A percentile compares a stretch with the other conserved stretches of the same genome.
phyloP scores from a whole-genome alignment of 1,140 invertebrate species.

The Cyclina sinensis region DNA sequence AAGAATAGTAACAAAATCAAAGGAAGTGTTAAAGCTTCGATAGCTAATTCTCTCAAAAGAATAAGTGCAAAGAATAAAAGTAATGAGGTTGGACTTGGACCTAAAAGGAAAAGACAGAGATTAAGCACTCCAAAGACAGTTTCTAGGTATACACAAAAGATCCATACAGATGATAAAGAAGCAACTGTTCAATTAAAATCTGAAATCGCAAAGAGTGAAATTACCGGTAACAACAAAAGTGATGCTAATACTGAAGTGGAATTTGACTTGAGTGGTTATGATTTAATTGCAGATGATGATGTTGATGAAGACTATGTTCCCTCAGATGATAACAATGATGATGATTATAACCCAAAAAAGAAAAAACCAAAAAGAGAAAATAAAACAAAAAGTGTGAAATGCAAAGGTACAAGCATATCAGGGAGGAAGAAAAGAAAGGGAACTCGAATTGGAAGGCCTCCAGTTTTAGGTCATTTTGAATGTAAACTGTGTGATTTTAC shows the following conservation, averaged over 20 bases:
- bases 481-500: conserved; percentile 70
- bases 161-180: neutral
- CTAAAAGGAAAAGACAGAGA: neutral
- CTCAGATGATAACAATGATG: conserved; percentile 25
- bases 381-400: neutral
- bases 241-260: neutral
- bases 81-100: neutral
- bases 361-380: neutral
- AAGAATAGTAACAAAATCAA: neutral
- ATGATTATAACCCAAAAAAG: conserved; percentile 27
- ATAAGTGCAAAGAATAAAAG: neutral
- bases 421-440: neutral
- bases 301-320: conserved; percentile 16
- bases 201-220: neutral
- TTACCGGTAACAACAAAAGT: neutral
- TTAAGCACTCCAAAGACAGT: neutral
- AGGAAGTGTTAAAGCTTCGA: neutral
- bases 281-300: neutral
- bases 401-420: neutral
- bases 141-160: neutral
- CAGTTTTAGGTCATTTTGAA: conserved; percentile 53
- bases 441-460: conserved; percentile 38
- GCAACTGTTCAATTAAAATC: neutral
- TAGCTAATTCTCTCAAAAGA: neutral
- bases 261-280: neutral